Base-by-base conservation (phyloP, 2,888 invertebrate genomes). In the Parnassius smintheus region DNA sequence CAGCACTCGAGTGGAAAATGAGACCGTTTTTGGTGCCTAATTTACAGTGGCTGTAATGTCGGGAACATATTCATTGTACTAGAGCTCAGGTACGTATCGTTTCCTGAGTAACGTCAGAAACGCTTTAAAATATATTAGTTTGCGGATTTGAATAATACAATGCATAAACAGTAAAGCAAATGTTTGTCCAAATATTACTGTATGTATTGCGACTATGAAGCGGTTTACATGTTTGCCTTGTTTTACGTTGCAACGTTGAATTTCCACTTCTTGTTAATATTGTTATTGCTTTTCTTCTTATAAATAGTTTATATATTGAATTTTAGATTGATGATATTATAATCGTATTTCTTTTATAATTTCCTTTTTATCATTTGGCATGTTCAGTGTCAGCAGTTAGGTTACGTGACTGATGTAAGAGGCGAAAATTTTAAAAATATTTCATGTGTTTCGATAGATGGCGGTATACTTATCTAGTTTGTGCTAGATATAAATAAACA, bases 1-100 rank as follows among this genome's bases (percentile, higher is more conserved):
- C 83, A 82, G 93, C 92, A 89, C 92, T 93, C 92, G 93, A 88
- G 92, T 89, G 93, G 93, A 94, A 93, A 89, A 88, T 82, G 85
- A 86, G 85, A 86, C 88, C 84, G 88, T 85, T 88, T 88, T 89
- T 86, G 86, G 85, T 82, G 77, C 75, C 81, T 88, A 88, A 89
- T 88, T 89, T 88, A 90, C 83, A 83, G 81, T 81, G 83, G 77
- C 77, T 80, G 82, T 85, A 83, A 85, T 83, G 85, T 78, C 80
- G 77, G 77, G 83, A 81, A 79, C 85, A 78, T 75, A 83, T 78
- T 80, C 79, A 73, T 74, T 76, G 78, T 78, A 75, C 75, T 72
- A 70, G 77, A 76, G 77, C 76, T 76, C 82, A 77, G 76, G 78
- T 75, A 75, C 77, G 72, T 78, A 75, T 73, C 71, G 73, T 73